Percentiles rank a stretch among this genome's conserved stretches.
phyloP scores from a whole-genome alignment of 2,888 invertebrate genomes.

The Drosophila kokeensis region DNA sequence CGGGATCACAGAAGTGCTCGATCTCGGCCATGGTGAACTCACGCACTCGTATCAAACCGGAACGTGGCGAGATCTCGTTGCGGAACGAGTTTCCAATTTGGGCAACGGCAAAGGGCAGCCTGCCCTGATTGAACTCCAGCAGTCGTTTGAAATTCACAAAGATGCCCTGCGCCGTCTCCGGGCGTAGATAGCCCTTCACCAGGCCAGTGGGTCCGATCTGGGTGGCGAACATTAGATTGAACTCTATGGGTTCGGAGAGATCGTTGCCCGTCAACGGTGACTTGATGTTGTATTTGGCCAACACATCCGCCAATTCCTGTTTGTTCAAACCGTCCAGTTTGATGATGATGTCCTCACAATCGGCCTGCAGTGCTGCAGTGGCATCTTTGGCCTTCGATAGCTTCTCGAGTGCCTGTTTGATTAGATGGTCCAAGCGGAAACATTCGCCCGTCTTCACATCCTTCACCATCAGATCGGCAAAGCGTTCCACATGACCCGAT shows the following conservation, averaged over 20 bases:
- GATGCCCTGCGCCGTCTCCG: slow-evolving; percentile 99
- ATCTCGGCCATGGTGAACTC: slow-evolving; percentile 99
- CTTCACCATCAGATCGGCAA: slow-evolving; percentile 99
- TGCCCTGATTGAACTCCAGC: slow-evolving; percentile 98
- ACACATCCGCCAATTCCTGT: slow-evolving; percentile 93
- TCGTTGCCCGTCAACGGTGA: slow-evolving; percentile 98
- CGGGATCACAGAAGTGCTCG: slow-evolving; percentile 99
- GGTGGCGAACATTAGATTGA: slow-evolving; percentile 99
- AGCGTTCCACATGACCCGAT: slow-evolving; percentile 99
- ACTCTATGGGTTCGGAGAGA: slow-evolving; percentile 97
- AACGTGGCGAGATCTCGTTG: slow-evolving; percentile 99
- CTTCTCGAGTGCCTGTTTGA: slow-evolving; percentile 97
- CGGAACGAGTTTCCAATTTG: slow-evolving; percentile 99
- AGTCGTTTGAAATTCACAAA: slow-evolving; percentile 99
- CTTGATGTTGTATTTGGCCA: slow-evolving; percentile 95
- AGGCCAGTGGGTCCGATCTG: slow-evolving; percentile 98
- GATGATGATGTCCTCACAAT: slow-evolving; percentile 83
- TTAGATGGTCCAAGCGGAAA: slow-evolving; percentile 98
- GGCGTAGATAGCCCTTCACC: slow-evolving; percentile 96
- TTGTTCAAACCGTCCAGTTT: slow-evolving; percentile 95
- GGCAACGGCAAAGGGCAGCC: slow-evolving; percentile 98
- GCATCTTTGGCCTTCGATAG: slow-evolving; percentile 93
- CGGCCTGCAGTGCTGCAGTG: slow-evolving; percentile 86
- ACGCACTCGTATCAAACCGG: slow-evolving; percentile 96
- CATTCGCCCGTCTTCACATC: slow-evolving; percentile 98